Base-by-base conservation (phyloP, 1,140 invertebrate species). In the Chironomus tepperi region DNA sequence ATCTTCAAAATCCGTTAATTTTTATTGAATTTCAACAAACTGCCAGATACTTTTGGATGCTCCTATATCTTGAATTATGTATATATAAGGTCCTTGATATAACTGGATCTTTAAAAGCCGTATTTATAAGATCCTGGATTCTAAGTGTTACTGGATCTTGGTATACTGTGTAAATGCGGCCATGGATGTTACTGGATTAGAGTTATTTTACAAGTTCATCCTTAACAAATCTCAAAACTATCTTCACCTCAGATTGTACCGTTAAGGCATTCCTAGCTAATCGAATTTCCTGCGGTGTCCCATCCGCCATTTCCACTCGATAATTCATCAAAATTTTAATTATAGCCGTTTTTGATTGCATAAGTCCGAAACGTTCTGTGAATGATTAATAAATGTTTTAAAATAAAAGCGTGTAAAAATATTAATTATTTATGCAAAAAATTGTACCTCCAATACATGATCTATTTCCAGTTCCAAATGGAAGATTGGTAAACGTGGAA, bases 381-480 rank as follows among this genome's bases (percentile, higher is more conserved):
- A n/a, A 47, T 10, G 15, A 10, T 47, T 10, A 47, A 47, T 47
- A 3, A 10, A n/a, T n/a, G 43, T 47, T 47, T n/a, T n/a, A 47
- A 47, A 47, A 47, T 47, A 10, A n/a, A n/a, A n/a, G n/a, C n/a
- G n/a, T n/a, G n/a, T n/a, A n/a, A n/a, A n/a, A n/a, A n/a, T 7
- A 10, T 47, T 3, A 47, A 47, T 10, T 47, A 47, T 34, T 34
- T 34, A 47, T 47, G 43, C 8, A 10, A 47, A 47, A 47, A 10
- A 3, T 47, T 47, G n/a, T 10, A 10, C 80, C 83, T 88, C 90
- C 91, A 77, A 93, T 92, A 79, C 91, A 93, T 79, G 87, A 90
- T 67, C 90, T 85, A 0, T 89, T 89, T 9, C 92, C 92, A 73
- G 89, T 87, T 1, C 91, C 92, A 77, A 95, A 95, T 0, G 93